Evolutionary conservation across 2,797 vertebrate genomes (phyloP), one percentile per base, ranked within the genome.

Genomic region (Sandelia bainsii): DNA sequence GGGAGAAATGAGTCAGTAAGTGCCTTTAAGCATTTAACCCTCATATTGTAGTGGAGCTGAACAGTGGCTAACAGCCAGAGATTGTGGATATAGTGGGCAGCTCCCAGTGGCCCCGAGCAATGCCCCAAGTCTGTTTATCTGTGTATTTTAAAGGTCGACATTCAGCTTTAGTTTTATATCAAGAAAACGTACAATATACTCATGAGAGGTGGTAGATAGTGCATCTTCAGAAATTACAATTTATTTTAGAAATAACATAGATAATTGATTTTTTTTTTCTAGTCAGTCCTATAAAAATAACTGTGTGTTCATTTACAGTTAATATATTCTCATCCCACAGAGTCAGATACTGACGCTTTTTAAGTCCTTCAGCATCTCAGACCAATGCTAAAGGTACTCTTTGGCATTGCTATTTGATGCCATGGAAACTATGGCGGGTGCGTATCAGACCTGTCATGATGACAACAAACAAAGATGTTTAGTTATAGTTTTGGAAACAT

Each of bases 11-110:
- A 74, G 17, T 51, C 19, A 58, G 22, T 29, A 16, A 70, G 20
- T 42, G 50, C 53, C 75, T 75, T 53, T 39, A 46, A 75, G 77
- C 53, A 14, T 61, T 79, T 59, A 71, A 57, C 72, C 52, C n/a
- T 63, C 16, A 53, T n/a, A 64, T 23, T 50, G 51, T 1, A 8
- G 40, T 49, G 65, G 52, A 79, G 54, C 58, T 9, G 71, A 59
- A 34, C 45, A 12, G 16, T 14, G n/a, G 12, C 40, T 12, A 56
- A 22, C 37, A 10, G 19, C 17, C 0, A 6, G 39, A n/a, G 37
- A 29, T 17, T 39, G 34, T 39, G 17, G 50, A 57, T 53, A 1
- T 5, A 44, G 29, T 13, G n/a, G 44, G 34, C 34, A 52, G 51
- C 54, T 61, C 64, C 44, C 42, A 23, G 22, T 29, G 34, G 49